These are phyloP conservation scores for Aphelenchoides bicaudatus DNA, from an alignment of 2,888 invertebrate species.

Conservation along the genomic window DNA sequence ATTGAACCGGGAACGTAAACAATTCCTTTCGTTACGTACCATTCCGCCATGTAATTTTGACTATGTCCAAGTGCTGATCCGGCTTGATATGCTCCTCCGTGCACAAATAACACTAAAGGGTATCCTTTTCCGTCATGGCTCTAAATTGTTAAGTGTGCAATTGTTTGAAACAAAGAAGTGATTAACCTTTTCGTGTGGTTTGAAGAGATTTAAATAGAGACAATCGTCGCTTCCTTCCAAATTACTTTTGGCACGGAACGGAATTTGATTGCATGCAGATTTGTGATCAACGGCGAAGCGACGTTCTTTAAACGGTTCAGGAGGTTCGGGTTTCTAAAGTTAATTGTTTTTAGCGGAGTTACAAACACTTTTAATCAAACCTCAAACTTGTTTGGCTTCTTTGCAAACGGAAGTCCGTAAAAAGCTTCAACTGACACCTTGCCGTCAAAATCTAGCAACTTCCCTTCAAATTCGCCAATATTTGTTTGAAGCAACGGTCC, in stretches of 20 bases:
- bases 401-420: constrained; percentile 22
- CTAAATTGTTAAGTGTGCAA: no score
- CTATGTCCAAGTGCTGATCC: constrained; percentile 66
- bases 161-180: no score
- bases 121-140: constrained; percentile 20
- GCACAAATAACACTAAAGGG: constrained; percentile 19
- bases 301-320: constrained; percentile 2
- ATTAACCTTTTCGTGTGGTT: no score
- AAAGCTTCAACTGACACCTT: constrained; percentile 18
- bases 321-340: constrained; percentile 17
- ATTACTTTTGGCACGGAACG: neutral
- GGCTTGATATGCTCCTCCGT: neutral
- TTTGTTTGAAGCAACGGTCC: constrained; percentile 16
- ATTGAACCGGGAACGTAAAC: constrained; percentile 34
- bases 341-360: constrained; percentile 12
- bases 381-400: constrained; percentile 22
- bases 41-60: constrained; percentile 31
- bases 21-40: constrained; percentile 24
- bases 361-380: no score
- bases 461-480: constrained; percentile 17
- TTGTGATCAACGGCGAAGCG: constrained; percentile 1
- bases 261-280: neutral
- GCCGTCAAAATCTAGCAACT: constrained; percentile 10
- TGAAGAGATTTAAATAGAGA: constrained; percentile 33
- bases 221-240: constrained; percentile 29